phyloP scores from a whole-genome alignment of 35 echinoderm and acorn worm genomes.

The Acanthaster planci region DNA sequence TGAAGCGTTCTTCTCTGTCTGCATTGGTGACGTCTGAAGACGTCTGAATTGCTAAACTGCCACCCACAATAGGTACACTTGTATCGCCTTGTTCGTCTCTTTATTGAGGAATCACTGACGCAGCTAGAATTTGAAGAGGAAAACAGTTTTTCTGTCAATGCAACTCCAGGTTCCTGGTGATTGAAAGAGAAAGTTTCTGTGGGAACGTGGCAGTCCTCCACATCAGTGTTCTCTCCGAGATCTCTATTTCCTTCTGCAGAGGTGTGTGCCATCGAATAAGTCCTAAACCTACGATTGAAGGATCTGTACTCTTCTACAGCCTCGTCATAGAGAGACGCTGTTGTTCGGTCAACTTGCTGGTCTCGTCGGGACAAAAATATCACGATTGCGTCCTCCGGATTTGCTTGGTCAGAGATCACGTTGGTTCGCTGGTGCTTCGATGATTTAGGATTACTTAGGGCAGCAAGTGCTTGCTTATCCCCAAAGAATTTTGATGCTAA shows the following conservation, averaged over 20 bases:
- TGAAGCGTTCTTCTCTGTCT: neutral
- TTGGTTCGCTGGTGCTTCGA: neutral
- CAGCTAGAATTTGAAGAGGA: too few species aligned
- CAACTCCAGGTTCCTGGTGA: neutral
- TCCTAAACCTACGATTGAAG: too few species aligned
- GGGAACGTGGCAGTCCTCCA: neutral
- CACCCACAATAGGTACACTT: neutral
- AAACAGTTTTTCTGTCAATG: too few species aligned
- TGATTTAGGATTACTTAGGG: neutral
- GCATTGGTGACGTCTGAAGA: neutral
- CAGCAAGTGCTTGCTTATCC: neutral
- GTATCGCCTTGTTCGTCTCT: neutral
- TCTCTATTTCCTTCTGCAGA: neutral
- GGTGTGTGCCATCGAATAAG: neutral
- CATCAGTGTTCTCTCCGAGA: neutral
- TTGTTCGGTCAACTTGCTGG: neutral
- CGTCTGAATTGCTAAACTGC: neutral
- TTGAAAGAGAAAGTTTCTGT: slow-evolving; percentile 3
- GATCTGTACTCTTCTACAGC: too few species aligned
- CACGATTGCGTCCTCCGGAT: neutral
- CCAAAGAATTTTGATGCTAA: neutral
- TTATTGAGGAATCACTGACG: too few species aligned
- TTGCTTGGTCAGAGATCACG: neutral
- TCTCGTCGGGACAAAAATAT: neutral
- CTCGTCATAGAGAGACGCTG: neutral